Base-by-base conservation (phyloP, 2,113 vertebrate species). In the Uria aalge region DNA sequence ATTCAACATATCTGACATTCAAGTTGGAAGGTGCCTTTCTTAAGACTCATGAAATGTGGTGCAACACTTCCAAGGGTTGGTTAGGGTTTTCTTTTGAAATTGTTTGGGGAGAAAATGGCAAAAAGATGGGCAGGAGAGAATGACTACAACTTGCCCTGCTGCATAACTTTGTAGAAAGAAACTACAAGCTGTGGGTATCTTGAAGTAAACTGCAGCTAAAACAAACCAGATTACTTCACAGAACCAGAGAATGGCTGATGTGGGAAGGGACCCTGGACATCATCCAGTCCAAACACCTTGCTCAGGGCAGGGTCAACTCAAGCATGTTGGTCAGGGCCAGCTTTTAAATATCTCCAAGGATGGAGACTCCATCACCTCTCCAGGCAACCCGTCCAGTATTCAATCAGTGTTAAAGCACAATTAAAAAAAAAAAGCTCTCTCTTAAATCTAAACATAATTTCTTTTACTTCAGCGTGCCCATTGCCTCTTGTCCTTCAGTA, bases 301-400 rank as follows among this genome's bases (percentile, higher is more conserved):
- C 19, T 57, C 18, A 34, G 16, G 5, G 30, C 55, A 81, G 21
- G 20, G 29, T 40, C 66, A 78, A 29, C 32, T 74, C 21, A 4
- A 47, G 30, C 19, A 62, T 6, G 9, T 8, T 76, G 40, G 17
- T 12, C 9, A 18, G 0, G 5, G 11, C 5, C 47, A 62, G 7
- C 22, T 26, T 82, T 71, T 50, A 53, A 78, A 2, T 19, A 53
- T 50, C 43, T 78, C 45, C 45, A 48, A 57, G 60, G 26, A 43
- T 7, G 40, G 32, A 87, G 45, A 71, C 19, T 66, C 24, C 14
- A 53, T 6, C 22, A 32, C 11, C 8, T 50, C 27, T 43, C 14
- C 0, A 0, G 7, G 12, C 2, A 3, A 63, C 9, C 12, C 11
- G 5, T 22, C 75, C 32, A 52, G 13, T 15, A 15, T 47, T 66